Evolutionary conservation across 2,113 vertebrate species (phyloP).

Genomic region (Mastomys coucha): DNA sequence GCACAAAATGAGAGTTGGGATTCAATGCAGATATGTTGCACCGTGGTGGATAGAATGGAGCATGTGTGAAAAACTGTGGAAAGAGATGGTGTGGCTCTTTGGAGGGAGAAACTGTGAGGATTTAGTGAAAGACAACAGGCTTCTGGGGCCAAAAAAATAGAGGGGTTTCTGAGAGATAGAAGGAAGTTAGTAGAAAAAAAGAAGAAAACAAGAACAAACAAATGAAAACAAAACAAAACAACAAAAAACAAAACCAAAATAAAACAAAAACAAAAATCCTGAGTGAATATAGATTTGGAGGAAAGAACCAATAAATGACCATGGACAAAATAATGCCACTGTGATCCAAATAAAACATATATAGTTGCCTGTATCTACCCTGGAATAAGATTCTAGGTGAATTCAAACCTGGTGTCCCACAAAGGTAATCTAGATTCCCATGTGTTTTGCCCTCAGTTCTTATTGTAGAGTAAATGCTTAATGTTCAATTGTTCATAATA

Average conservation of each 20-base stretch:
- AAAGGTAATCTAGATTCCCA: neutral
- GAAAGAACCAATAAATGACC: neutral
- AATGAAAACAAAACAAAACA: too few species aligned
- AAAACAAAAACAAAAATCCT: neutral
- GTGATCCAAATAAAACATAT: neutral
- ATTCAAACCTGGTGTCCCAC: neutral
- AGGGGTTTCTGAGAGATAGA: accelerated
- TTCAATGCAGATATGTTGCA: neutral
- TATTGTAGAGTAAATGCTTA: neutral
- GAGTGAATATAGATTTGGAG: neutral
- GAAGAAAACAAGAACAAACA: too few species aligned
- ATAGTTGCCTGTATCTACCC: neutral
- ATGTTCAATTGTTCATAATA: neutral
- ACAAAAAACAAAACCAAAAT: neutral
- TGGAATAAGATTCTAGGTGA: neutral
- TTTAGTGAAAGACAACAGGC: neutral
- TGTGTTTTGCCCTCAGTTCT: neutral
- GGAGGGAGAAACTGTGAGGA: neutral
- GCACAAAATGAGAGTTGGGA: neutral
- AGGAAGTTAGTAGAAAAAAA: neutral
- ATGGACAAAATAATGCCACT: neutral
- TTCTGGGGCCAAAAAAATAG: neutral
- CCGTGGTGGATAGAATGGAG: neutral
- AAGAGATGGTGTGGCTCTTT: accelerated
- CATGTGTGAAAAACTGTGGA: neutral